Evolutionary conservation across 2,797 vertebrate species (phyloP).

Genomic region (Chromobotia macracanthus): DNA sequence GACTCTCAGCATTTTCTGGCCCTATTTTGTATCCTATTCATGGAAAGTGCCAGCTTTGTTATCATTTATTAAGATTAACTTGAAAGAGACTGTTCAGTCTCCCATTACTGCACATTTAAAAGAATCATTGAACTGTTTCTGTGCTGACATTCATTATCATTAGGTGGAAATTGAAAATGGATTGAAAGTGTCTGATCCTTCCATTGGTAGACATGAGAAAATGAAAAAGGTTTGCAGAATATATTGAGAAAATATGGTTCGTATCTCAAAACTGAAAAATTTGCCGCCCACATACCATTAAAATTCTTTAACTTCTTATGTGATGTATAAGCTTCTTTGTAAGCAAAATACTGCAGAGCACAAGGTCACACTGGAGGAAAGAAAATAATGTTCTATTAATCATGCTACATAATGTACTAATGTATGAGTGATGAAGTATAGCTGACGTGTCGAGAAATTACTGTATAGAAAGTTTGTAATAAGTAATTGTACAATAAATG

Average conservation of each 20-base stretch:
- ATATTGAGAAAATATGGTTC: conserved; percentile 1
- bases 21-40: not conserved
- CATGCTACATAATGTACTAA: not conserved
- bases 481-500: not conserved
- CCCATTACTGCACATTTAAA: conserved; percentile 3
- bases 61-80: conserved; percentile 16
- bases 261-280: not conserved
- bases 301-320: not conserved
- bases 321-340: not conserved
- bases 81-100: conserved; percentile 12
- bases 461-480: not conserved
- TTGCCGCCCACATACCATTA: no score
- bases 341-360: not conserved
- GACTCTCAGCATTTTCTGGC: not conserved
- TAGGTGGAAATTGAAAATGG: conserved; percentile 26
- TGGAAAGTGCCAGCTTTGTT: not conserved
- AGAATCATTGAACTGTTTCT: conserved; percentile 24
- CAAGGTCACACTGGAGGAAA: not conserved
- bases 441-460: not conserved
- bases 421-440: not conserved
- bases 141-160: conserved; percentile 19
- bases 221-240: conserved; percentile 12
- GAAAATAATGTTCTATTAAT: not conserved
- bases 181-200: conserved; percentile 28
- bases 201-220: conserved; percentile 14